A percentile compares a stretch with the other conserved stretches of the same genome.
These are phyloP conservation scores for Pandemis corylana DNA, from an alignment of 2,888 invertebrate species.

Conservation along the genomic window DNA sequence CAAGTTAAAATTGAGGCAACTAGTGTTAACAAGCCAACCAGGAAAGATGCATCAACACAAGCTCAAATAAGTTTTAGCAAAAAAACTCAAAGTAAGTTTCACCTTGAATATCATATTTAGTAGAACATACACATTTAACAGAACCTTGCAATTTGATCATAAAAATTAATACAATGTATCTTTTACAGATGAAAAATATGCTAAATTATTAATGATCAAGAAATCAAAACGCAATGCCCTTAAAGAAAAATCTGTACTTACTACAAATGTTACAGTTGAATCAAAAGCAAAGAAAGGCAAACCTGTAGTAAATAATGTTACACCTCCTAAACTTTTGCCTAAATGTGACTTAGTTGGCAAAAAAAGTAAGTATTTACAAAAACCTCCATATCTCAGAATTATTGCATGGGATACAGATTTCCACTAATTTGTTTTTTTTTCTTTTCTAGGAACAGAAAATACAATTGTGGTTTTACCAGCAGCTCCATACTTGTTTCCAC, in stretches of 20 bases:
- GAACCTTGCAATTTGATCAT: not conserved
- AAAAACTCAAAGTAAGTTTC: constrained; percentile 66
- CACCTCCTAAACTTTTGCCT: constrained; percentile 63
- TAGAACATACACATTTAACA: not conserved
- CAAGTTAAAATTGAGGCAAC: constrained; percentile 69
- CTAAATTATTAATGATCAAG: constrained; percentile 63
- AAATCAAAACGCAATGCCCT: constrained; percentile 57
- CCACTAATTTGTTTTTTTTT: constrained; percentile 30
- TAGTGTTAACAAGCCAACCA: constrained; percentile 52
- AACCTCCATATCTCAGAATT: not conserved
- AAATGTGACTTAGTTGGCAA: constrained; percentile 58
- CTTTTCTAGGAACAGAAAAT: constrained; percentile 71
- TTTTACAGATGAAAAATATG: constrained; percentile 65
- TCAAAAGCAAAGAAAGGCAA: constrained; percentile 44
- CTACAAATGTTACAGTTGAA: constrained; percentile 47
- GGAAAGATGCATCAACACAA: constrained; percentile 73
- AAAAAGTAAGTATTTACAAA: constrained; percentile 60
- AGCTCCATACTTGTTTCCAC: constrained; percentile 77
- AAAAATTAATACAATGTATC: not conserved
- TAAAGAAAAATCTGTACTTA: constrained; percentile 50
- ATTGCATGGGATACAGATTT: constrained; percentile 3
- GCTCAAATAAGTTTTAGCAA: constrained; percentile 62
- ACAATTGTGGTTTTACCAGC: constrained; percentile 77
- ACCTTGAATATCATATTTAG: not conserved
- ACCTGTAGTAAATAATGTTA: constrained; percentile 45